Evolutionary conservation across 2,113 vertebrate genomes (phyloP), one percentile per base, ranked within the genome.

Genomic region (Nothoprocta perdicaria): DNA sequence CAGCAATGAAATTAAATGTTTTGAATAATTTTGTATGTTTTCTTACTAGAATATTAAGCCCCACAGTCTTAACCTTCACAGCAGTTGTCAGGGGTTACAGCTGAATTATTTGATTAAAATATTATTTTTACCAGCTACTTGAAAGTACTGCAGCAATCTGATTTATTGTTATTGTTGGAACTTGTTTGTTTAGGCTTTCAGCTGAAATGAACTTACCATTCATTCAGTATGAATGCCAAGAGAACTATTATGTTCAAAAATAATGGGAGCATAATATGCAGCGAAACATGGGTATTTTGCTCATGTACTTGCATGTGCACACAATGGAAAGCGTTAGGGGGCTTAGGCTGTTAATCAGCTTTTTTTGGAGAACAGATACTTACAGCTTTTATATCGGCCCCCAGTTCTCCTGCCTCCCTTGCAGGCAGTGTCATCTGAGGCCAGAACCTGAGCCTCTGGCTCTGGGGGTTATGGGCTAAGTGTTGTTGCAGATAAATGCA

Each of bases 61-160:
- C 26, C 53, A 3, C 65, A 72, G 46, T 77, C 80, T 84, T 77
- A 38, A 86, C 86, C 62, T 63, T 63, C 53, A 55, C 60, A 72
- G 72, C 9, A 75, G 84, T 68, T 96, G 76, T 19, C 22, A 55
- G 71, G 43, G 10, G 35, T 35, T 78, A 58, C 68, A 86, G 89
- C 67, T 27, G 73, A 93, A 86, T 79, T 77, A 86, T 91, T 91
- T 82, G 89, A 95, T 90, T 82, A 92, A 92, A 94, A 94, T 86
- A 86, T 71, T 83, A 67, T 77, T 94, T 94, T 94, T 82, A 62
- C 69, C 66, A 77, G 40, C 48, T 73, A 12, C 75, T 89, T 77
- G 76, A n/a, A 79, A 62, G 75, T 14, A 60, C 78, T 31, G 81
- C 90, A 73, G 89, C 84, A 65, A 26, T 77, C 79, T 75, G 86